These are phyloP conservation scores for Phaonia tiefii DNA, from an alignment of 2,888 invertebrate genomes.

Conservation along the genomic window DNA sequence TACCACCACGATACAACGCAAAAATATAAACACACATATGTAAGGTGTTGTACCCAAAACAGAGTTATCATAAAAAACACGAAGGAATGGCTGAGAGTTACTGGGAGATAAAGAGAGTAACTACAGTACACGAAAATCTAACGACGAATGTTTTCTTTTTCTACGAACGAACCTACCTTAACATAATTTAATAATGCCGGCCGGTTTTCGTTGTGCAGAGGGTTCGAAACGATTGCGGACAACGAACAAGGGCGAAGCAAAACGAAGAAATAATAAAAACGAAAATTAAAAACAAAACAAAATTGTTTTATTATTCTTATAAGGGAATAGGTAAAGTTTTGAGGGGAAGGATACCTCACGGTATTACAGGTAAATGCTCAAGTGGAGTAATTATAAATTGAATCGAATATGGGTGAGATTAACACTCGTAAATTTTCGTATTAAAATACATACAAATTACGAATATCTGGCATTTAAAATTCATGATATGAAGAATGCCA, in stretches of 20 bases:
- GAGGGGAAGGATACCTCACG: too few relatives aligned
- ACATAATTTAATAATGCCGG: conserved; percentile 67
- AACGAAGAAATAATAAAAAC: conserved; percentile 18
- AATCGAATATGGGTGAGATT: too few relatives aligned
- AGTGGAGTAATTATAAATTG: too few relatives aligned
- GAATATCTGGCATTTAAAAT: too few relatives aligned
- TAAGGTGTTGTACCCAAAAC: background rate
- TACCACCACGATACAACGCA: too few relatives aligned
- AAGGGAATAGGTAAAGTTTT: background rate
- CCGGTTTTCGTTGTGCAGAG: conserved; percentile 63
- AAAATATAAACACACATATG: conserved; percentile 1
- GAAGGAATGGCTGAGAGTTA: background rate
- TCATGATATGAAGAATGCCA: too few relatives aligned
- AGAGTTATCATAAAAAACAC: conserved; percentile 1
- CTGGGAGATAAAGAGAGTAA: conserved; percentile 4
- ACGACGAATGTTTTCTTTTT: conserved; percentile 19
- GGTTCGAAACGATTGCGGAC: background rate
- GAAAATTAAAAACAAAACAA: conserved; percentile 29
- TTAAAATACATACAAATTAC: too few relatives aligned
- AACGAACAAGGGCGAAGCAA: background rate
- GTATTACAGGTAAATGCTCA: too few relatives aligned
- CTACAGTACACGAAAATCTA: background rate
- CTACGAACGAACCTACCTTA: conserved; percentile 70
- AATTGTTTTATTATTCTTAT: conserved; percentile 13
- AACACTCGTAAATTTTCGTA: too few relatives aligned